Base-by-base conservation (phyloP, 2,888 invertebrate genomes). In the Tachystola acroxantha region DNA sequence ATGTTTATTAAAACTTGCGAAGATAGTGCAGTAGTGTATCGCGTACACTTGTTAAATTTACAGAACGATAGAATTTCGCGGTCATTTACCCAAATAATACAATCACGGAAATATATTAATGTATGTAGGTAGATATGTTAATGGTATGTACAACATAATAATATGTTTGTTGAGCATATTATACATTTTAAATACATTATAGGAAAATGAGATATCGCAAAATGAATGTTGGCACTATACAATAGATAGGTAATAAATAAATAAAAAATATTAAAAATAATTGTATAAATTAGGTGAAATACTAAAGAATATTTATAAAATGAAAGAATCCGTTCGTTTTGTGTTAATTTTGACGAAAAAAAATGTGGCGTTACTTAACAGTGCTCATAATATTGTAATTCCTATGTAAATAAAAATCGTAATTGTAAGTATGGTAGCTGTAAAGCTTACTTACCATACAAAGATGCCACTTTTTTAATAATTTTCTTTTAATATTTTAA, bases 331-430 rank as follows among this genome's bases (percentile, higher is more conserved):
- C 16, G 29, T 34, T 39, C 34, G 34, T 27, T 31, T 43, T 40
- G 47, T 38, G 43, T 36, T 43, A 32, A 27, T 34, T 43, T 36
- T 26, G 30, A 16, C 7, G 22, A 31, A 24, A 32, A 25, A 34
- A 14, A 33, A 34, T 30, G 44, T 53, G 51, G 54, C 55, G 53
- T 42, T 42, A 51, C 42, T 51, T 45, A 50, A 35, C 44, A 36
- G 51, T 64, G 61, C 64, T 59, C 60, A 63, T 54, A 57, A 57
- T 64, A 61, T 59, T 57, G 42, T 63, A 72, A 74, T 64, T 82
- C 82, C 82, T 82, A 78, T 85, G 84, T 84, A 84, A 64, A 84
- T 85, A 84, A 63, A 60, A 44, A 25, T 22, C 10, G 12, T 34
- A 41, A 48, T 50, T 49, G 45, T 49, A 52, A 53, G 56, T 53